These are phyloP conservation scores for Agrochola circellaris DNA, from an alignment of 2,888 invertebrate species.

Conservation along the genomic window DNA sequence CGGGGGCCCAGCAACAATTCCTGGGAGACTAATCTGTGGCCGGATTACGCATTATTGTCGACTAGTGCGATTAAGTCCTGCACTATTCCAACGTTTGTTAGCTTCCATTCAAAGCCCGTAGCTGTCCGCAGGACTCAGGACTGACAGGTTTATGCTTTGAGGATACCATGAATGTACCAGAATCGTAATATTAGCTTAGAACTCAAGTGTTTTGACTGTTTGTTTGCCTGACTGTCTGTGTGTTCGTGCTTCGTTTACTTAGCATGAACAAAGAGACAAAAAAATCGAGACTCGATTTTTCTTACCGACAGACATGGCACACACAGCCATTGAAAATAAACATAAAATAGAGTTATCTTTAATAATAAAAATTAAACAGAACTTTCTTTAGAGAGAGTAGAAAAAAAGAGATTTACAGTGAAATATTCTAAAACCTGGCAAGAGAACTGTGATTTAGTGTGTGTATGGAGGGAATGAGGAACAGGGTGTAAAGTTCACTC, in stretches of 20 bases:
- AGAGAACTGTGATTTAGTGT: not conserved
- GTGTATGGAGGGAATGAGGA: no score
- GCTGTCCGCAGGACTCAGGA: slow-evolving; percentile 18
- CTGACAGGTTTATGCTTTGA: slow-evolving; percentile 32
- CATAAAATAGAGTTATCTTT: not conserved
- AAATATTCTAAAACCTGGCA: not conserved
- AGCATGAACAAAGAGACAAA: not conserved
- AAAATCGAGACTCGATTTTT: not conserved
- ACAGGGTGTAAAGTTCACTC: no score
- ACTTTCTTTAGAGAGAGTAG: no score
- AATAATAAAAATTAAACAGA: no score
- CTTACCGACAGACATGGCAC: not conserved
- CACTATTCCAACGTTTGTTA: slow-evolving; percentile 41
- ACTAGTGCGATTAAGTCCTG: slow-evolving; percentile 36
- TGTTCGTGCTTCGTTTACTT: not conserved
- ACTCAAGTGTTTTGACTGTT: not conserved
- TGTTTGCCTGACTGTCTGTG: not conserved
- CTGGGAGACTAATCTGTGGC: slow-evolving; percentile 53
- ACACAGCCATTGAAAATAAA: not conserved
- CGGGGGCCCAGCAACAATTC: slow-evolving; percentile 29
- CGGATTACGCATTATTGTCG: slow-evolving; percentile 61
- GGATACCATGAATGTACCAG: slow-evolving; percentile 4
- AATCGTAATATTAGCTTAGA: not conserved
- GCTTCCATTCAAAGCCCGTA: slow-evolving; percentile 21
- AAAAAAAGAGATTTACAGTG: no score